Conservation (phyloP, 1,140 invertebrate species). For the Cydia pomonella region DNA sequence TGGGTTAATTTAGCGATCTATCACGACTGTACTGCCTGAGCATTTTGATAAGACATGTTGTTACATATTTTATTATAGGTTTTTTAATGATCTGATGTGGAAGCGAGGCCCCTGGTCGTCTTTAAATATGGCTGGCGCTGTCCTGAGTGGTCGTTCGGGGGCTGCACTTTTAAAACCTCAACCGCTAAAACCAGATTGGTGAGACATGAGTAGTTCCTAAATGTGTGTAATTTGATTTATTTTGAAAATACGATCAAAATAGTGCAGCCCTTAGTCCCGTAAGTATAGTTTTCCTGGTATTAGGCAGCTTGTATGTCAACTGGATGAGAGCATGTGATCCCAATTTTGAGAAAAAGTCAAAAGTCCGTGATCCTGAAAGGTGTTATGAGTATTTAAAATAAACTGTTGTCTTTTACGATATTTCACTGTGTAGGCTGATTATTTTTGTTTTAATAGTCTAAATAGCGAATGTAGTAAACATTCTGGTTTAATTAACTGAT, state of each 20-base stretch:
- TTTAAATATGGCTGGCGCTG: neutral
- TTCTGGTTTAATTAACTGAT: neutral
- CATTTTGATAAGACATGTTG: neutral
- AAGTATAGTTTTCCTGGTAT: neutral
- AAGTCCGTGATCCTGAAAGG: conserved; percentile 30
- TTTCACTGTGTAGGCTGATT: neutral
- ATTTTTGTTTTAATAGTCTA: neutral
- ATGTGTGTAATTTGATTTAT: neutral
- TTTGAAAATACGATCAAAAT: neutral
- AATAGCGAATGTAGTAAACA: neutral
- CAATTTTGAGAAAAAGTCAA: conserved; percentile 33
- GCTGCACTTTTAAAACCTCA: conserved; percentile 2
- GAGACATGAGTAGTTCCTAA: too few species aligned
- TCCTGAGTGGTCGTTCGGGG: neutral
- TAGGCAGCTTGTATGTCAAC: conserved; percentile 25
- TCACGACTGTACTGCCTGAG: neutral
- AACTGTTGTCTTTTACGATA: conserved; percentile 10
- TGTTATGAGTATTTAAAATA: neutral
- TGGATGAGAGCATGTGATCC: conserved; percentile 20
- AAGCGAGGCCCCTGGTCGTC: neutral
- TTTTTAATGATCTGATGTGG: neutral
- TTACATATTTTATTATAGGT: neutral
- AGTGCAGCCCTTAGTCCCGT: neutral
- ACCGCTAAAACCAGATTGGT: neutral
- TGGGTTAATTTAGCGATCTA: neutral